These are phyloP conservation scores for Bombus pyrosoma DNA, from an alignment of 1,140 invertebrate genomes.

Conservation along the genomic window DNA sequence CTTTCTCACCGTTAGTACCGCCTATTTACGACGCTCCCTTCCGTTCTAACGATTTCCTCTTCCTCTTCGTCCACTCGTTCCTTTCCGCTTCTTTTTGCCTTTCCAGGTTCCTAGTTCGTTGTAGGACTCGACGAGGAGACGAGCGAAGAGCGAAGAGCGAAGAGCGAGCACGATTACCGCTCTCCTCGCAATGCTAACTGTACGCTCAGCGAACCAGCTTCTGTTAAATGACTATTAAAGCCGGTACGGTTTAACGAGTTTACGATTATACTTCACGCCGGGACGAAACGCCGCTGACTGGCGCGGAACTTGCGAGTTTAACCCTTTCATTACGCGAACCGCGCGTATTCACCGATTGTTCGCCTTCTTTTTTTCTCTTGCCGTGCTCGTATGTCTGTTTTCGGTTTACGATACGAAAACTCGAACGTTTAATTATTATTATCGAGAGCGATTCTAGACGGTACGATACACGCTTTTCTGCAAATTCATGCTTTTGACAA, in stretches of 20 bases:
- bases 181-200: background rate
- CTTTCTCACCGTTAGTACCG: slow-evolving; percentile 32
- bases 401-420: background rate
- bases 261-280: slow-evolving; percentile 5
- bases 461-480: no score
- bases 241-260: background rate
- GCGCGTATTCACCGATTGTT: background rate
- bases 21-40: slow-evolving; percentile 39
- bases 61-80: background rate
- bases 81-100: background rate
- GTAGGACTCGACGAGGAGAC: background rate
- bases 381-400: background rate
- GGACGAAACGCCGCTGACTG: background rate
- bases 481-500: no score
- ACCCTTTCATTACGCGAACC: background rate
- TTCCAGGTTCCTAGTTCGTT: no score
- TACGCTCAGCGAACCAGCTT: background rate
- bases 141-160: background rate
- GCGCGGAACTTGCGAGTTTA: background rate
- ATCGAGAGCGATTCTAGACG: background rate
- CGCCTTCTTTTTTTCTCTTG: no score
- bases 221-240: slow-evolving; percentile 1
- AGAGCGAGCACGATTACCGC: background rate
- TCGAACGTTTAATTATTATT: background rate
- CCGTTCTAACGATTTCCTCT: slow-evolving; percentile 32